Evolutionary conservation across 2,888 invertebrate genomes (phyloP).

Genomic region (Lithophane ornitopus): DNA sequence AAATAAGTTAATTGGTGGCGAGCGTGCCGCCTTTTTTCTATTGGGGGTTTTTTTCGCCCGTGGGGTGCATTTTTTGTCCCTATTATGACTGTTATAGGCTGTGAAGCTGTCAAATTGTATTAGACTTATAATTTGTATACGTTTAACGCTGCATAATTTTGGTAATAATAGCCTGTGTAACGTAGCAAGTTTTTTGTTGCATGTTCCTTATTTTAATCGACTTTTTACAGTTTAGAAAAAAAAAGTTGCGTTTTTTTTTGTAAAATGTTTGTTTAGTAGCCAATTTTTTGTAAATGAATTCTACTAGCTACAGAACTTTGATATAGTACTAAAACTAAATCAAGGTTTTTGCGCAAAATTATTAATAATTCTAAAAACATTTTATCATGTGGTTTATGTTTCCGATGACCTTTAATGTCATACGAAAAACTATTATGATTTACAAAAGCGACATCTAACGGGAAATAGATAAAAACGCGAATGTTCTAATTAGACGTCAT

Average conservation of each 20-base stretch:
- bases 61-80: slow-evolving; percentile 87
- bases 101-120: slow-evolving; percentile 80
- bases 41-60: slow-evolving; percentile 67
- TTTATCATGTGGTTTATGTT: slow-evolving; percentile 2
- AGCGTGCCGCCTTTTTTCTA: slow-evolving; percentile 86
- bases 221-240: not conserved
- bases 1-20: slow-evolving; percentile 85
- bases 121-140: slow-evolving; percentile 80
- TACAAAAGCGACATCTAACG: slow-evolving; percentile 63
- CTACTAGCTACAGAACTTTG: rapidly evolving
- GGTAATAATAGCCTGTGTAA: slow-evolving; percentile 52
- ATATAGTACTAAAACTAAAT: not conserved
- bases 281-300: not conserved
- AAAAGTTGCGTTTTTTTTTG: not conserved
- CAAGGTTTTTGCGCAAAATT: slow-evolving; percentile 6
- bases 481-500: slow-evolving; percentile 43
- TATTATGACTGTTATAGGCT: slow-evolving; percentile 74
- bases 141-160: slow-evolving; percentile 77
- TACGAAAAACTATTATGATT: slow-evolving; percentile 24
- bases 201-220: slow-evolving; percentile 14
- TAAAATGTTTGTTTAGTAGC: too few species aligned
- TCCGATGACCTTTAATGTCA: slow-evolving; percentile 54
- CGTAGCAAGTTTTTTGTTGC: not conserved
- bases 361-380: slow-evolving; percentile 16
- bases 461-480: slow-evolving; percentile 35